phyloP scores from a whole-genome alignment of 2,888 invertebrate species.

The Gibbula magus region DNA sequence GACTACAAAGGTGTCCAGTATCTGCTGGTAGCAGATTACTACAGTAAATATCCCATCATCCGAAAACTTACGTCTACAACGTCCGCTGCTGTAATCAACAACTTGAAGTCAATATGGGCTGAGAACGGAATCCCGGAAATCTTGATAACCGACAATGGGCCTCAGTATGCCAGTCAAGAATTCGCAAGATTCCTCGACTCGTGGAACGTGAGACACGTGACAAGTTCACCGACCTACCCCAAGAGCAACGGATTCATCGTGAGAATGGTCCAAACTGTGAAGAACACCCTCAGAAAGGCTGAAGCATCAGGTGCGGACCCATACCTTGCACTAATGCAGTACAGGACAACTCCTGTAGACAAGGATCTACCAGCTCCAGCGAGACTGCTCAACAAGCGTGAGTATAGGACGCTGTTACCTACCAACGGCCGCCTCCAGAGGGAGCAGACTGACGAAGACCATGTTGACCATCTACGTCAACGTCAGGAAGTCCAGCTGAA shows the following conservation, averaged over 20 bases:
- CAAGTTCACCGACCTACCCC: constrained; percentile 7
- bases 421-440: no score
- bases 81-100: neutral
- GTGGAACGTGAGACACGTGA: neutral
- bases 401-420: neutral
- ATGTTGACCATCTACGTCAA: no score
- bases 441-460: no score
- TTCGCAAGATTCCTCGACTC: neutral
- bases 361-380: no score
- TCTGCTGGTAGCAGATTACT: no score
- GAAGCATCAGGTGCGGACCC: neutral
- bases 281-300: constrained; percentile 3
- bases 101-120: neutral
- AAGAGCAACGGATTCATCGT: constrained; percentile 27
- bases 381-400: neutral
- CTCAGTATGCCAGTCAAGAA: no score
- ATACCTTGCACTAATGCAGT: neutral
- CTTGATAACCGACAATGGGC: neutral
- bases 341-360: neutral
- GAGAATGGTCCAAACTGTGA: no score
- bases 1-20: neutral
- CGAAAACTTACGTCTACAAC: neutral
- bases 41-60: constrained; percentile 15
- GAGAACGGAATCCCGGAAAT: neutral
- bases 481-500: no score